Percentiles rank a stretch among this genome's conserved stretches.
These are phyloP conservation scores for Brachyistius frenatus DNA, from an alignment of 2,113 vertebrate genomes.

Conservation along the genomic window DNA sequence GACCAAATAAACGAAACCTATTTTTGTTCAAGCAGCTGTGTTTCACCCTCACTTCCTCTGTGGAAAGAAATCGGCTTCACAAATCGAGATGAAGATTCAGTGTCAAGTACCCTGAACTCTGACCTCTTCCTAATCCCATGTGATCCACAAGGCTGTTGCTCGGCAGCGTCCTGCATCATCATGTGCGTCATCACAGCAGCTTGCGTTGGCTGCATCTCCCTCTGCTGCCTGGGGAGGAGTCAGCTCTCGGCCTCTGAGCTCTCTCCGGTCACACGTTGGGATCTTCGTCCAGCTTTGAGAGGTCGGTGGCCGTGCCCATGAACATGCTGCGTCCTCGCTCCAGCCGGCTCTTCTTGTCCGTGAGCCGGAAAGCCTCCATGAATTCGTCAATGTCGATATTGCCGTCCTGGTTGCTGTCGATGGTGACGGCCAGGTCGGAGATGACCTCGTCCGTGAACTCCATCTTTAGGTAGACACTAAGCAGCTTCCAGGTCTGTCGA, in stretches of 20 bases:
- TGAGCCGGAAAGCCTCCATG: slow-evolving; percentile 95
- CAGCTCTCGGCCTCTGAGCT: neutral
- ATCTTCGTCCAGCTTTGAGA: slow-evolving; percentile 74
- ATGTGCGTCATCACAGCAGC: slow-evolving; percentile 72
- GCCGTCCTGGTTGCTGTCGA: slow-evolving; percentile 94
- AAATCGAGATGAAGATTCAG: slow-evolving; percentile 4
- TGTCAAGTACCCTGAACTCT: slow-evolving; percentile 36
- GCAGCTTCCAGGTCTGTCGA: slow-evolving; percentile 92
- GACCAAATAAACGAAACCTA: neutral
- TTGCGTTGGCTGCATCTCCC: slow-evolving; percentile 39
- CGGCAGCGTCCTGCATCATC: slow-evolving; percentile 45
- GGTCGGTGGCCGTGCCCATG: slow-evolving; percentile 73
- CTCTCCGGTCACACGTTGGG: slow-evolving; percentile 67
- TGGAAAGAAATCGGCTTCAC: too few relatives aligned
- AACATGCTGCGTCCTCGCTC: slow-evolving; percentile 82
- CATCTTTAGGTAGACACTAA: slow-evolving; percentile 90
- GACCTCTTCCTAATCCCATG: slow-evolving; percentile 55
- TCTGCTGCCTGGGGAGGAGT: neutral
- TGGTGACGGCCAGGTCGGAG: slow-evolving; percentile 88
- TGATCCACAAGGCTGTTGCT: slow-evolving; percentile 40
- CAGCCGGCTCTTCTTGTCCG: slow-evolving; percentile 85
- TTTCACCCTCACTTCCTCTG: neutral
- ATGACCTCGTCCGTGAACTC: slow-evolving; percentile 89
- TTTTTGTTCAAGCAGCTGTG: neutral
- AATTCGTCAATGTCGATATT: slow-evolving; percentile 96